Base-by-base conservation (phyloP, 23 tunicate genomes). In the Trididemnum clinides region DNA sequence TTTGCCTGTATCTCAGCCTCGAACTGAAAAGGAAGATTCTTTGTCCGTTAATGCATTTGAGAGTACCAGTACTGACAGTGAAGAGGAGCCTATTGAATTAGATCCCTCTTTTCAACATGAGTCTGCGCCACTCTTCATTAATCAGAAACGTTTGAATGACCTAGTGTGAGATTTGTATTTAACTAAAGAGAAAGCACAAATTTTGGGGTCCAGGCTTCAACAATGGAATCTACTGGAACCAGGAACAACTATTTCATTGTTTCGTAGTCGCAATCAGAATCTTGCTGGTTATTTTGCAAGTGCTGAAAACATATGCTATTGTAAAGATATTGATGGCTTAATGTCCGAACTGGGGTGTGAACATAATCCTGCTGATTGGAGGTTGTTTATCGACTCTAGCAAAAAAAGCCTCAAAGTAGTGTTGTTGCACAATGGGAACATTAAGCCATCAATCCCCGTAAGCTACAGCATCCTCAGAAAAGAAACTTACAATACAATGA, bases 321-420 rank as follows among this genome's bases (percentile, higher is more conserved):
- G 77, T 21, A 34, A 36, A 1, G 31, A 82, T 63, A 30, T 57
- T 35, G 54, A 34, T 64, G 76, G 76, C 26, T 78, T 82, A 57
- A 82, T 64, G 86, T 20, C 26, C 5, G 76, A 82, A 44, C 57
- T 64, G 57, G 86, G 86, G 28, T 82, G 35, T 82, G 86, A 82
- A 64, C 73, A 82, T 58, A 35, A 82, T 82, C 76, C 76, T 82
- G 86, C 35, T 82, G 29, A 57, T 25, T 82, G 73, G 86, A 82
- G 54, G 86, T 38, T 64, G 31, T 82, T 82, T 77, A 82, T 82
- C 34, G 86, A 82, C 57, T 64, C 76, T 77, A 82, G 76, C 86
- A 34, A 82, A 82, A 64, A 76, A 82, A 82, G 86, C 76, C 57
- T 82, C 26, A 82, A 64, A 82, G 77, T 51, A 0, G 71, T 82